phyloP scores from a whole-genome alignment of 2,797 vertebrate genomes.

The Myotis planiceps region DNA sequence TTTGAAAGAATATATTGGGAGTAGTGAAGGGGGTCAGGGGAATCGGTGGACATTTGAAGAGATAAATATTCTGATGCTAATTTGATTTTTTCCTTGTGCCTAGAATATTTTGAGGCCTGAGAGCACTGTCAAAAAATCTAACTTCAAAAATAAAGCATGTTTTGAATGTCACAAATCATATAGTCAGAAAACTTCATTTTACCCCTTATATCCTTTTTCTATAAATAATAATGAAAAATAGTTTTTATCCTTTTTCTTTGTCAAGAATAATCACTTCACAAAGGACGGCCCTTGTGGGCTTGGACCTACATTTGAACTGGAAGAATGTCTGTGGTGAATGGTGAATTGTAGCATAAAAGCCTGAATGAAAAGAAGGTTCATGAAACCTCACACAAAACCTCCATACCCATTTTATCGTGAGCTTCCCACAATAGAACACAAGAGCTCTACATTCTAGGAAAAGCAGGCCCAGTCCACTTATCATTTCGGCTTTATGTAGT shows the following conservation, averaged over 20 bases:
- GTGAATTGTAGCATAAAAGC: slow-evolving; percentile 1
- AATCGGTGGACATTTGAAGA: background rate
- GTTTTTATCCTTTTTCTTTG: background rate
- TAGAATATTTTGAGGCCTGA: background rate
- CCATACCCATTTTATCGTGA: background rate
- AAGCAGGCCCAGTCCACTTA: slow-evolving; percentile 57
- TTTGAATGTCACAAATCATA: slow-evolving; percentile 30
- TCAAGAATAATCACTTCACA: slow-evolving; percentile 49
- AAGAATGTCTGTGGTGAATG: background rate
- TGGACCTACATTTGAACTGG: slow-evolving; percentile 43
- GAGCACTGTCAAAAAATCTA: slow-evolving; percentile 50
- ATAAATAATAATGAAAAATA: slow-evolving; percentile 35
- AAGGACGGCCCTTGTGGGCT: background rate
- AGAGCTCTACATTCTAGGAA: background rate
- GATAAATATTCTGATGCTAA: slow-evolving; percentile 46
- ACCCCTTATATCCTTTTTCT: background rate
- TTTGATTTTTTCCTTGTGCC: background rate
- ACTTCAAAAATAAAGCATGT: background rate
- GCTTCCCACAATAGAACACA: background rate
- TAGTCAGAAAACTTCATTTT: slow-evolving; percentile 18
- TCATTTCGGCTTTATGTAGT: slow-evolving; percentile 76
- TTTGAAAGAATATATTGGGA: background rate
- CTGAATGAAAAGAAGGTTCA: background rate
- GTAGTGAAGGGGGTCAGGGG: background rate
- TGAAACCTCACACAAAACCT: background rate